Base-by-base conservation (phyloP, 2,888 invertebrate species). In the Hanleya hanleyi region DNA sequence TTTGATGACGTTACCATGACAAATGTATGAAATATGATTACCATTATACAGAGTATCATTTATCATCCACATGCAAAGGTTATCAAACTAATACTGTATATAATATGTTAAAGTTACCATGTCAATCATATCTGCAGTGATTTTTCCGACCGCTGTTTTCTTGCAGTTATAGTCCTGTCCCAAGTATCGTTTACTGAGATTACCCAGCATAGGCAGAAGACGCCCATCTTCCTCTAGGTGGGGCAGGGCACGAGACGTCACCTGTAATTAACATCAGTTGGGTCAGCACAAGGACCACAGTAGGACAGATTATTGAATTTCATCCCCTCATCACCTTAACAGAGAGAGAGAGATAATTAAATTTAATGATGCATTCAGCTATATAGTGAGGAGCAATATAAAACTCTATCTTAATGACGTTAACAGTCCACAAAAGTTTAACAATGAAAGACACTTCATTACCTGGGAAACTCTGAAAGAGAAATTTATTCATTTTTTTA, bases 181-280 rank as follows among this genome's bases (percentile, higher is more conserved):
- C n/a, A 95, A 93, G 89, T 97, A 96, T 4, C 94, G 93, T 74
- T 94, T 94, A 87, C 96, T 96, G 74, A 98, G 90, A 57, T 94
- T 94, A 81, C 93, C 93, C 6, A 98, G 89, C 83, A 97, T 92
- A 0, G 91, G 91, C 37, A 91, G 75, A 38, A 98, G 91, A 73
- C 98, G 93, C 73, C 96, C 95, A 89, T 98, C 97, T 82, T 95
- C 94, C 83, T 96, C 95, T 67, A 97, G 92, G 79, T 94, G 93
- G 5, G 94, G 94, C 47, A 97, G 91, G 71, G 94, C 93, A 65
- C 94, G 93, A 81, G 92, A 93, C 50, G 94, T 94, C 65, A 90
- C 87, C 94, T 94, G 57, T 57, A 22, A 57, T 18, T 47, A 47
- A n/a, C n/a, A n/a, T n/a, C n/a, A n/a, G n/a, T n/a, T n/a, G n/a